Evolutionary conservation across 2,888 invertebrate genomes (phyloP).

Genomic region (Alviniconcha strummeri): DNA sequence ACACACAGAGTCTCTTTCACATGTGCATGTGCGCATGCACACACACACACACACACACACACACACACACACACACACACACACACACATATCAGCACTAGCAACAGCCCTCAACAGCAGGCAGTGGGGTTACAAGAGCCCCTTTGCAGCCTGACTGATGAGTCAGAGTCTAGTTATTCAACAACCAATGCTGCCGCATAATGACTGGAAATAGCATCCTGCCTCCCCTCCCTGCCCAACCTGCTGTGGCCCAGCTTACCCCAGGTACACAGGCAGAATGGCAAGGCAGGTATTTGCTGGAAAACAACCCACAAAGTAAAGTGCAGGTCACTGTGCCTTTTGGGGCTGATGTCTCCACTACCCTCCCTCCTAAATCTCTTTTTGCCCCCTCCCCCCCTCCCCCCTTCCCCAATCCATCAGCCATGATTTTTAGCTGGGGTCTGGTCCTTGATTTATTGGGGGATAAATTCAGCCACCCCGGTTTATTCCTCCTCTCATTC

Average conservation of each 20-base stretch:
- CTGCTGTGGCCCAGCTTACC: background rate
- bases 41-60: background rate
- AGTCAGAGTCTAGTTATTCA: conserved; percentile 34
- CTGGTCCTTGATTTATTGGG: no score
- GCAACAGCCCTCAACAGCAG: no score
- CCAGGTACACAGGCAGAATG: background rate
- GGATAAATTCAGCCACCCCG: no score
- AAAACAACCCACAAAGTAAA: no score
- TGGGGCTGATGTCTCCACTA: no score
- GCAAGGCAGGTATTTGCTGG: background rate
- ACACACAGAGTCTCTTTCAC: background rate
- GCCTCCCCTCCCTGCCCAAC: background rate
- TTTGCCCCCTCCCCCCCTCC: background rate
- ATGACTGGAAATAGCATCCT: conserved; percentile 28
- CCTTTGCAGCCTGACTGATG: conserved; percentile 6
- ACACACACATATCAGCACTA: background rate
- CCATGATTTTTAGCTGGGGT: no score
- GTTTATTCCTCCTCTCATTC: no score
- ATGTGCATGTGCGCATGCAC: background rate
- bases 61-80: background rate
- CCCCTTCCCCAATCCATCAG: background rate
- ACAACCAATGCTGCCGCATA: conserved; percentile 30
- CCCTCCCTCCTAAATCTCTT: background rate
- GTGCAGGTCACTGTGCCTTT: no score
- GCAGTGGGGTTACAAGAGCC: no score